These are phyloP conservation scores for Sepiola atlantica DNA, from an alignment of 2,888 invertebrate species.

Conservation along the genomic window DNA sequence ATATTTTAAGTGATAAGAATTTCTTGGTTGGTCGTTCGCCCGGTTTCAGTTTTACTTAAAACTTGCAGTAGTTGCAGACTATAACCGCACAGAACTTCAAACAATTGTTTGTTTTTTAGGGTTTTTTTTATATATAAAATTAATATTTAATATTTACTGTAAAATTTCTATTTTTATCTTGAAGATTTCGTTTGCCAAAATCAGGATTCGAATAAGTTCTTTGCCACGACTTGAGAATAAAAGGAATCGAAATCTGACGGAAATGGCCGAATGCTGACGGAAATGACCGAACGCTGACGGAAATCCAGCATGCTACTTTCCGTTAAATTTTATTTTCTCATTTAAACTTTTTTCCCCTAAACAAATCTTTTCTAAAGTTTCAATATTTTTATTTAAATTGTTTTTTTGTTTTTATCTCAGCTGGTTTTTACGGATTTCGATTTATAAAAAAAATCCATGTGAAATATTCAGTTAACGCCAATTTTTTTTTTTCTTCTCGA, in stretches of 20 bases:
- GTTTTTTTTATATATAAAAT: not conserved
- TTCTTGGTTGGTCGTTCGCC: too few relatives aligned
- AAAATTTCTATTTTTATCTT: too few relatives aligned
- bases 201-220: not conserved
- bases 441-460: too few relatives aligned
- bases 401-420: too few relatives aligned
- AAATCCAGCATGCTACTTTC: not conserved
- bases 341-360: not conserved
- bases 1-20: not conserved
- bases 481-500: not conserved
- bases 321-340: not conserved
- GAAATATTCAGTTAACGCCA: not conserved
- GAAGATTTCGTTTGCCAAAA: not conserved
- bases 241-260: not conserved
- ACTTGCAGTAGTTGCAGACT: not conserved
- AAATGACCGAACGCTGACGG: not conserved
- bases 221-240: not conserved
- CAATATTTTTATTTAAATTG: not conserved
- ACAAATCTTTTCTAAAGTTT: not conserved
- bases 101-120: not conserved
- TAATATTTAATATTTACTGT: too few relatives aligned
- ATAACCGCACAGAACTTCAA: not conserved
- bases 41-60: not conserved
- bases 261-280: not conserved
- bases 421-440: too few relatives aligned